A percentile compares a stretch with the other conserved stretches of the same genome.
These are phyloP conservation scores for Epinephelus fuscoguttatus DNA, from an alignment of 2,113 vertebrate genomes.

Conservation along the genomic window DNA sequence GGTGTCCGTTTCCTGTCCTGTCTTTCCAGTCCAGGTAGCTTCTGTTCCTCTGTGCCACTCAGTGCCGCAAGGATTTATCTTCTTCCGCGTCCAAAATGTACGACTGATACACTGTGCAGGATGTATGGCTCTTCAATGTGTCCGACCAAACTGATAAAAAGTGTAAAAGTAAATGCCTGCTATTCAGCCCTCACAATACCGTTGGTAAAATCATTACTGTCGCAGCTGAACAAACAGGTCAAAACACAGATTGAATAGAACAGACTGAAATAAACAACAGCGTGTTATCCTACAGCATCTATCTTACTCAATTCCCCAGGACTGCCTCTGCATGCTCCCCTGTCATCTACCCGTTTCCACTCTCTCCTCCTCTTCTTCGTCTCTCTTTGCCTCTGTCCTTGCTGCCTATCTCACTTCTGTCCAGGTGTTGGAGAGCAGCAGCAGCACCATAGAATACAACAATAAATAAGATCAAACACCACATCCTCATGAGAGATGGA, in stretches of 20 bases:
- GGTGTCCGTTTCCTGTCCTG: conserved; percentile 17
- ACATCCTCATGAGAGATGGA: conserved; percentile 47
- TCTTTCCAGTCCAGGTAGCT: conserved; percentile 8
- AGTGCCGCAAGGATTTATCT: neutral
- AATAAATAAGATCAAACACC: conserved; percentile 63
- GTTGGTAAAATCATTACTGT: neutral
- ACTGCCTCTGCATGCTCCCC: conserved; percentile 9
- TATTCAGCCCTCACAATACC: conserved; percentile 7
- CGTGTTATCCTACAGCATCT: conserved; percentile 42
- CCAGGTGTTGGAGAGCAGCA: conserved; percentile 52
- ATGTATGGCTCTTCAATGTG: neutral
- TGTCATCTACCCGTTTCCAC: conserved; percentile 19
- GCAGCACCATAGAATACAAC: conserved; percentile 12
- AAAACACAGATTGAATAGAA: conserved; percentile 43
- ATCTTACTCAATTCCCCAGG: conserved; percentile 28
- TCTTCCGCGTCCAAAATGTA: neutral
- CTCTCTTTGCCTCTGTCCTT: conserved; percentile 10
- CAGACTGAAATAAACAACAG: conserved; percentile 43
- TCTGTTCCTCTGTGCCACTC: conserved; percentile 1
- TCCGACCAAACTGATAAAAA: conserved; percentile 6
- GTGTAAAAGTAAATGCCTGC: conserved; percentile 9
- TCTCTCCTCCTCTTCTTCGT: neutral
- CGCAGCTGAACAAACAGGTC: conserved; percentile 42
- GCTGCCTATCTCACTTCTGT: conserved; percentile 23
- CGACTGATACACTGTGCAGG: neutral